Evolutionary conservation across 2,113 vertebrate species (phyloP).

Genomic region (Girardinichthys multiradiatus): DNA sequence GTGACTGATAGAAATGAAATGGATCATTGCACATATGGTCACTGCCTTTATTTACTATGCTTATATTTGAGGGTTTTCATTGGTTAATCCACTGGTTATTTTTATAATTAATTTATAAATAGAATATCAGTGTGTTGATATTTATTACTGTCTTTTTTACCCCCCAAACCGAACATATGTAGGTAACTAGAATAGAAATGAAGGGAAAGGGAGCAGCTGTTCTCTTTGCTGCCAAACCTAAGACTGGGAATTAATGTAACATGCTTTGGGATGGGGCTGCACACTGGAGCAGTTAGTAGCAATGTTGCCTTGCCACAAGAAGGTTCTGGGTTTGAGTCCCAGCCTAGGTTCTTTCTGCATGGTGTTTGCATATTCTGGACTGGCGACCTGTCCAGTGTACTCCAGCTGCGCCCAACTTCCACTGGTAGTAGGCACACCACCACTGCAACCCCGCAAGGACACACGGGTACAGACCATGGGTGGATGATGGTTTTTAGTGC

Average conservation of each 20-base stretch:
- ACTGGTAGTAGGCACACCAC: too few relatives aligned
- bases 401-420: too few relatives aligned
- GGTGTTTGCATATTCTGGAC: too few relatives aligned
- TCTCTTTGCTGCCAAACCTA: not conserved
- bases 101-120: not conserved
- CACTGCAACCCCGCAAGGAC: too few relatives aligned
- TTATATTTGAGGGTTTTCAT: not conserved
- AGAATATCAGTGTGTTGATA: too few relatives aligned
- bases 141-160: not conserved
- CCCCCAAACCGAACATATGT: not conserved
- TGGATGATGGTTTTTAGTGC: too few relatives aligned
- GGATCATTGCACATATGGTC: constrained; percentile 4
- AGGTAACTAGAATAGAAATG: not conserved
- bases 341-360: too few relatives aligned
- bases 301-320: too few relatives aligned
- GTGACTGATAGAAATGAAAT: constrained; percentile 10
- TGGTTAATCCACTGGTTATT: not conserved
- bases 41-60: not conserved
- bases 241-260: not conserved
- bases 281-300: too few relatives aligned
- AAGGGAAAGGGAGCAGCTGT: not conserved
- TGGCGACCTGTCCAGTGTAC: too few relatives aligned
- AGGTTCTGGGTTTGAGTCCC: too few relatives aligned
- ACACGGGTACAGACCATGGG: too few relatives aligned
- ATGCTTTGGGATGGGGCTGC: not conserved